Evolutionary conservation across 1,140 invertebrate genomes (phyloP), one percentile per base, ranked within the genome.

Genomic region (Nasonia longicornis): DNA sequence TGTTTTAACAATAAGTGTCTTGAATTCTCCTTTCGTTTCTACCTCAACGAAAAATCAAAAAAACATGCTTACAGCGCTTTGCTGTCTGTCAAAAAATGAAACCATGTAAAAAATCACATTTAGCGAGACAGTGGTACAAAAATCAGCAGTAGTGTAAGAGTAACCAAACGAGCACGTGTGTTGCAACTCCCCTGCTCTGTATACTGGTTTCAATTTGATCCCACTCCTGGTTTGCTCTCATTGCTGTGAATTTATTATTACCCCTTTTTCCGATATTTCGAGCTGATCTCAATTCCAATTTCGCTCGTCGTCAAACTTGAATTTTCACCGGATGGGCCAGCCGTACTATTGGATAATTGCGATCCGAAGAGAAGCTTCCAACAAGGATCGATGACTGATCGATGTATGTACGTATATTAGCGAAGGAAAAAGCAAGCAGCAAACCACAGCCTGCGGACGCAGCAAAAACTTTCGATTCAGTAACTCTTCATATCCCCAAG

Each of bases 1-100:
- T 58, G 52, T 1, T 52, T 2, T 20, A 52, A 52, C 14, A 52
- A 4, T 52, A 42, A 42, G 38, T 42, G 8, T 20, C 16, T n/a
- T 58, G 52, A 58, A 58, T 58, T 58, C 52, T 58, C 52, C 52
- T 58, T 58, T 58, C 52, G 16, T 58, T 58, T 58, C 52, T 58
- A 58, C 52, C 52, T 58, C 3, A 6, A 58, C 20, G n/a, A 7
- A n/a, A 58, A 58, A 58, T 20, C 3, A n/a, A n/a, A 16, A 58
- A 14, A 48, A 16, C 20, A 58, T 3, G 16, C 52, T 58, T 58
- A 58, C 52, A 58, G 52, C 16, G 20, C 52, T 20, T 58, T 58
- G 52, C 52, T 58, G 20, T 20, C 52, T 58, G 52, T 58, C 16
- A 58, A 48, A 48, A 14, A 48, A 48, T 48, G 2, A 48, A 48